These are phyloP conservation scores for Delphinus delphis DNA, from an alignment of 2,113 vertebrate species.

Conservation along the genomic window DNA sequence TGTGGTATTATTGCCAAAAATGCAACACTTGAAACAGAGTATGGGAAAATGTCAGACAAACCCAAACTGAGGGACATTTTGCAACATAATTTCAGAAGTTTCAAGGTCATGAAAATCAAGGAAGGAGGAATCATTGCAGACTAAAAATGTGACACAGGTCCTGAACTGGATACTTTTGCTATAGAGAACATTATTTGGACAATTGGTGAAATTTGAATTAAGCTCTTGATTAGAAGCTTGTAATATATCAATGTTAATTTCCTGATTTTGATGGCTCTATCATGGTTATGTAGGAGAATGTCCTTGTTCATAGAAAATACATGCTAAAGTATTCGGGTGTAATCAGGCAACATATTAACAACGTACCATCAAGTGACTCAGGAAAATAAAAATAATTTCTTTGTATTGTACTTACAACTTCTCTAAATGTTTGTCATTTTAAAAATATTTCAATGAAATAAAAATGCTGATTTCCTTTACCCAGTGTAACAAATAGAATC, in stretches of 20 bases:
- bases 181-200: neutral
- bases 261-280: neutral
- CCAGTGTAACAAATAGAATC: neutral
- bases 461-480: neutral
- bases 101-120: neutral
- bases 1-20: neutral
- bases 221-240: neutral
- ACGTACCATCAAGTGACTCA: neutral
- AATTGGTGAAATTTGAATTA: neutral
- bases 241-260: neutral
- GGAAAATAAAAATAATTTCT: neutral
- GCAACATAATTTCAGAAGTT: neutral
- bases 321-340: neutral
- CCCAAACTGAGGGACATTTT: neutral
- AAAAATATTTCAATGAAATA: neutral
- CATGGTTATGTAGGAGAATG: neutral
- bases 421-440: neutral
- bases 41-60: neutral
- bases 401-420: neutral
- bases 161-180: neutral
- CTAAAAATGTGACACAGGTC: neutral
- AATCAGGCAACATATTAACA: neutral
- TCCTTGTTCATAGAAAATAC: neutral
- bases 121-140: neutral
- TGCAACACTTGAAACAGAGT: neutral